Percentiles rank a stretch among this genome's conserved stretches.
phyloP scores from a whole-genome alignment of 2,797 vertebrate genomes.

The Streptopelia turtur region DNA sequence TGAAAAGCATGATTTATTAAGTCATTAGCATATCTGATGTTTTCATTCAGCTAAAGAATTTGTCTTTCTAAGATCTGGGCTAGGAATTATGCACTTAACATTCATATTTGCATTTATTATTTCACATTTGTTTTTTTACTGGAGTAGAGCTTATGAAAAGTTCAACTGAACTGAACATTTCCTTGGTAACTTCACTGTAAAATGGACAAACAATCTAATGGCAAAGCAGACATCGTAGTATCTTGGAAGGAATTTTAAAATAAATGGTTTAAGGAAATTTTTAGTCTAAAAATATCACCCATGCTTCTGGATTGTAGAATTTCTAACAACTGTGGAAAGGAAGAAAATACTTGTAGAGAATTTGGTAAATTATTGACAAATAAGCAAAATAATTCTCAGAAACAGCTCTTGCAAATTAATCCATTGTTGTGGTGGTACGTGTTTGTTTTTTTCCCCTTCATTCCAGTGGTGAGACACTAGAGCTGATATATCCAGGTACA shows the following conservation, averaged over 20 bases:
- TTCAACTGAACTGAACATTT: not conserved
- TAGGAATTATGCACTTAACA: not conserved
- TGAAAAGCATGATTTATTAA: not conserved
- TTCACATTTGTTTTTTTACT: slow-evolving; percentile 1
- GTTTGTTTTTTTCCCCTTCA: not conserved
- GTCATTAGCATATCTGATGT: not conserved
- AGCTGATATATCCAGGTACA: not conserved
- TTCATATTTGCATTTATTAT: not conserved
- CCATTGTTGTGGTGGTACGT: not conserved
- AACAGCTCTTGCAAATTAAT: not conserved
- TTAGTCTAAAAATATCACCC: not conserved
- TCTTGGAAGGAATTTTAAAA: not conserved
- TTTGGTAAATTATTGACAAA: not conserved
- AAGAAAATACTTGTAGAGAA: not conserved
- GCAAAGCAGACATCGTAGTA: not conserved
- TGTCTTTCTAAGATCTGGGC: not conserved
- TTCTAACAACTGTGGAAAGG: not conserved
- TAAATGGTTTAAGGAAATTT: not conserved
- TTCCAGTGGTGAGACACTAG: not conserved
- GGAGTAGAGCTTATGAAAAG: not conserved
- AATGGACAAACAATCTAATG: not conserved
- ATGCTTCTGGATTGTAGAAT: not conserved
- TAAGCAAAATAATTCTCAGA: not conserved
- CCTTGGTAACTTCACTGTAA: not conserved
- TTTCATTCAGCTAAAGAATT: not conserved